Conservation (phyloP, 2,113 vertebrate genomes). For the Xenopus borealis region DNA sequence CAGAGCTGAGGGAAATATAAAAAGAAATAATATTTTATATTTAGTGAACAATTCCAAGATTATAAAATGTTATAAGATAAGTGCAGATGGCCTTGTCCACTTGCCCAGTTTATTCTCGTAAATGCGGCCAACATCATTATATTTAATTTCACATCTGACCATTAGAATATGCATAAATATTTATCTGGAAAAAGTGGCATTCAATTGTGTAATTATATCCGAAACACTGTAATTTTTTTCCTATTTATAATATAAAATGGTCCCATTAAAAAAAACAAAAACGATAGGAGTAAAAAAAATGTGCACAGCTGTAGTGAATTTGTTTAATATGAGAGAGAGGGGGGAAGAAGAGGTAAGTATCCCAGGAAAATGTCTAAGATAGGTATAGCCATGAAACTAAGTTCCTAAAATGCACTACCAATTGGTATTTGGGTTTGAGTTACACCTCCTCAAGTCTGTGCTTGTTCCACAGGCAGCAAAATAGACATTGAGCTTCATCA, state of each 20-base stretch:
- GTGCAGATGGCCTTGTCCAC: constrained; percentile 12
- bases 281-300: constrained; percentile 32
- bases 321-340: neutral
- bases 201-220: constrained; percentile 43
- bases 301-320: constrained; percentile 32
- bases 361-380: neutral
- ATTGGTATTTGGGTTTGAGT: neutral
- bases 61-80: constrained; percentile 31
- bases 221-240: constrained; percentile 41
- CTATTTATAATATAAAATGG: constrained; percentile 35
- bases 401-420: neutral
- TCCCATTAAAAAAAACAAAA: constrained; percentile 25
- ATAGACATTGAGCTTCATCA: too few species aligned
- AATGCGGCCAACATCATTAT: neutral
- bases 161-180: constrained; percentile 33
- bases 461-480: too few species aligned
- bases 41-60: constrained; percentile 27
- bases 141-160: constrained; percentile 43
- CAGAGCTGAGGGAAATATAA: constrained; percentile 68
- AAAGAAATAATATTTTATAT: constrained; percentile 21
- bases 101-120: constrained; percentile 25
- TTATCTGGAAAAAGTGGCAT: constrained; percentile 40
- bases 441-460: neutral
- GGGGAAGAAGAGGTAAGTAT: neutral
- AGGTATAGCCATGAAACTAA: neutral